Evolutionary conservation across 2,797 vertebrate genomes (phyloP).

Genomic region (Mareca strepera): DNA sequence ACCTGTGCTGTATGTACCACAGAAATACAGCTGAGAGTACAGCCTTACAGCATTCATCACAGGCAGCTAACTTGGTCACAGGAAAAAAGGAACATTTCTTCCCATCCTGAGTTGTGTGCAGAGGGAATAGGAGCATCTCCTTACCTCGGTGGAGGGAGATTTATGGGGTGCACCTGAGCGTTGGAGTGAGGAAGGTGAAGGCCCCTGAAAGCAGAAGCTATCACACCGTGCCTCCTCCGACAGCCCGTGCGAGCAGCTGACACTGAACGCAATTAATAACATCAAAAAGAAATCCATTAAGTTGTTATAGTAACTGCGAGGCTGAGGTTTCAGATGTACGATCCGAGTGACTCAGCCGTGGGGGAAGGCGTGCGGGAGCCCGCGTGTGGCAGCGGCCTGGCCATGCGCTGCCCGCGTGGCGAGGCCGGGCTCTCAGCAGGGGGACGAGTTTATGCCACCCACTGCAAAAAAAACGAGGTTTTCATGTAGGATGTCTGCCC

Average conservation of each 20-base stretch:
- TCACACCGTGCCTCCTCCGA: neutral
- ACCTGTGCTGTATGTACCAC: neutral
- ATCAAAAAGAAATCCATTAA: constrained; percentile 48
- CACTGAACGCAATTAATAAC: constrained; percentile 46
- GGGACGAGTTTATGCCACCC: neutral
- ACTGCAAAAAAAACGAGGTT: neutral
- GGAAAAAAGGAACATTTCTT: neutral
- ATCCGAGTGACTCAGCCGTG: constrained; percentile 37
- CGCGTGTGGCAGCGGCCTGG: neutral
- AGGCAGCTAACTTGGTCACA: constrained; percentile 4
- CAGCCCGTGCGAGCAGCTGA: constrained; percentile 16
- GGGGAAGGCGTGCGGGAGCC: constrained; percentile 43
- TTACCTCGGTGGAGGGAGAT: neutral
- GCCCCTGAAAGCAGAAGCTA: neutral
- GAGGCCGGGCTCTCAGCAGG: neutral
- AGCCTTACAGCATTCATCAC: neutral
- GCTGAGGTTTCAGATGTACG: constrained; percentile 32
- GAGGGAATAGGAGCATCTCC: neutral
- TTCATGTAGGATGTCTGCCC: rapidly evolving
- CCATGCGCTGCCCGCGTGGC: rapidly evolving
- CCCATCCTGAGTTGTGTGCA: constrained; percentile 1
- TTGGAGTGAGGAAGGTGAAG: neutral
- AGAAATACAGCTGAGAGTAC: neutral
- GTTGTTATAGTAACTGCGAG: constrained; percentile 67
- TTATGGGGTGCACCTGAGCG: neutral